phyloP scores from a whole-genome alignment of 2,797 vertebrate species.

The Sebastes steindachneri region DNA sequence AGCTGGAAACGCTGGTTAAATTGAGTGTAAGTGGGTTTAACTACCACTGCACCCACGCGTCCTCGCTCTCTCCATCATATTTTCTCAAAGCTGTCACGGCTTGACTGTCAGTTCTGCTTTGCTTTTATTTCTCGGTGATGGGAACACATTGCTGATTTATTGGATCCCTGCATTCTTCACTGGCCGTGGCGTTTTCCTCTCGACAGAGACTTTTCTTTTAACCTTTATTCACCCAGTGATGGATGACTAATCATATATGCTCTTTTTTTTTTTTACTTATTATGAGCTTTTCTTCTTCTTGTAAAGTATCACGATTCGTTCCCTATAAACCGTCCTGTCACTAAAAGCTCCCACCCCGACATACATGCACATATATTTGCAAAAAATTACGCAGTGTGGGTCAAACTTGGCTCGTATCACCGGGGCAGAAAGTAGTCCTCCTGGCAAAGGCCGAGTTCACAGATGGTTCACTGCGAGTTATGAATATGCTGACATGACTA shows the following conservation, averaged over 20 bases:
- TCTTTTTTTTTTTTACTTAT: background rate
- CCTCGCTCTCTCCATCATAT: background rate
- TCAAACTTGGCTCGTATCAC: constrained; percentile 3
- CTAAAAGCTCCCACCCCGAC: background rate
- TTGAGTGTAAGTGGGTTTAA: constrained; percentile 46
- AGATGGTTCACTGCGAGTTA: constrained; percentile 44
- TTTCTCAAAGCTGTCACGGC: constrained; percentile 6
- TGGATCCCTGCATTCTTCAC: constrained; percentile 10
- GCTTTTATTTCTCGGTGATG: background rate
- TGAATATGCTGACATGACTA: constrained; percentile 57
- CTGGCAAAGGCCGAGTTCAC: constrained; percentile 29
- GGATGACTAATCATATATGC: background rate
- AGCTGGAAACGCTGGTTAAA: constrained; percentile 39
- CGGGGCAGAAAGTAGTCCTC: constrained; percentile 5
- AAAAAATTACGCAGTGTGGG: constrained; percentile 11
- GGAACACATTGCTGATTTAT: constrained; percentile 23
- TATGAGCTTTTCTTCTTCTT: background rate
- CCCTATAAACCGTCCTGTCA: background rate
- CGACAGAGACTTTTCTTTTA: background rate
- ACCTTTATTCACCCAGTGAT: background rate
- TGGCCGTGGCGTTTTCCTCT: background rate
- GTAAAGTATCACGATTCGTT: too few species aligned
- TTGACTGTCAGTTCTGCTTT: constrained; percentile 26
- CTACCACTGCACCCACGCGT: constrained; percentile 15
- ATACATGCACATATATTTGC: constrained; percentile 10